A percentile compares a stretch with the other conserved stretches of the same genome.
Conservation (phyloP, 2,888 invertebrate species). For the Buathra laborator region DNA sequence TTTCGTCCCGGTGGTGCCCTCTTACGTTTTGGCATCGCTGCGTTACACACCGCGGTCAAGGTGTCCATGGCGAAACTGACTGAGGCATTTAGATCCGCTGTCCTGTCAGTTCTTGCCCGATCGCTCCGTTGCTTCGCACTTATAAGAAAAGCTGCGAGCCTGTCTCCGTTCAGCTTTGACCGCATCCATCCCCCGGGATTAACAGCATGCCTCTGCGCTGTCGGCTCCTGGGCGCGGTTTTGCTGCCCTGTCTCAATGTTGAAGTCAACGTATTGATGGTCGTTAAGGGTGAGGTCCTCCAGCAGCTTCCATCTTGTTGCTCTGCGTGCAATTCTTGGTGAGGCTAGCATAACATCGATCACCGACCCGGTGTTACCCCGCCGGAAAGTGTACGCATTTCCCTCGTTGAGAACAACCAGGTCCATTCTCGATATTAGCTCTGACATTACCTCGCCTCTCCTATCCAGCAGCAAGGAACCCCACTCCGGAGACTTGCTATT, state of each 20-base stretch:
- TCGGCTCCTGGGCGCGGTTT: no score
- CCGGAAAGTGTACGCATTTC: slow-evolving; percentile 64
- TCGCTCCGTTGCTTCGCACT: no score
- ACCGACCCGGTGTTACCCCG: slow-evolving; percentile 63
- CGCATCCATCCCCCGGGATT: slow-evolving; percentile 7
- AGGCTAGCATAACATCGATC: slow-evolving; percentile 65
- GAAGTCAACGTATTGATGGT: slow-evolving; percentile 67
- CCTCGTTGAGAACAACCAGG: slow-evolving; percentile 51
- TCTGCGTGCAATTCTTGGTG: slow-evolving; percentile 30
- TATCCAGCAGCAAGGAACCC: slow-evolving; percentile 60
- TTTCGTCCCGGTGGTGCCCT: no score
- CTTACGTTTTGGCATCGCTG: no score
- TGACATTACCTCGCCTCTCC: slow-evolving; percentile 53
- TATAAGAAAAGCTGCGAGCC: not conserved
- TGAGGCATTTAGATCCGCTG: no score
- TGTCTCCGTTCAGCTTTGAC: slow-evolving; percentile 1
- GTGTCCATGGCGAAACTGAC: no score
- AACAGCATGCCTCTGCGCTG: not conserved
- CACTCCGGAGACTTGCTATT: slow-evolving; percentile 68
- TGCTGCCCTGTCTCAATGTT: not conserved
- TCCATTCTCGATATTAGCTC: slow-evolving; percentile 63
- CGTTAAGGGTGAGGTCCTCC: slow-evolving; percentile 64
- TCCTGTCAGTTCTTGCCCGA: no score
- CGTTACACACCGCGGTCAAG: no score
- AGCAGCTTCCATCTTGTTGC: slow-evolving; percentile 55